These are phyloP conservation scores for Rhagoletis zephyria DNA, from an alignment of 1,140 invertebrate species.

Conservation along the genomic window DNA sequence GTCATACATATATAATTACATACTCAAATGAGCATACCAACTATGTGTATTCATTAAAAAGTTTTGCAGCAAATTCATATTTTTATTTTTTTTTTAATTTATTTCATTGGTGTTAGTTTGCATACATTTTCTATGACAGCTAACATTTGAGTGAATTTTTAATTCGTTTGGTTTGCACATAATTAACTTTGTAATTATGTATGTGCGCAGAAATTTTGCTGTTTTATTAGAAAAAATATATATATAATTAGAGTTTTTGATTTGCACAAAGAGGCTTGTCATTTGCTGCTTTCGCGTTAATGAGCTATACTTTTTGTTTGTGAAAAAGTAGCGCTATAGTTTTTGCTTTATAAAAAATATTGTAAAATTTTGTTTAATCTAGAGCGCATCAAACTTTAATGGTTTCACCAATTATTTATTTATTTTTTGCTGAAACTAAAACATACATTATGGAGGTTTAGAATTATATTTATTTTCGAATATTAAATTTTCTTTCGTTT, in stretches of 20 bases:
- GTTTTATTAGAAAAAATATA: background rate
- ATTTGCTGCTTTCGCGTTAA: background rate
- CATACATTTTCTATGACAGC: background rate
- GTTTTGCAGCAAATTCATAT: slow-evolving; percentile 11
- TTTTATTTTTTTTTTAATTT: background rate
- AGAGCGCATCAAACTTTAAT: too few relatives aligned
- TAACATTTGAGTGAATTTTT: background rate
- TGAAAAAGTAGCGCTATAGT: too few relatives aligned
- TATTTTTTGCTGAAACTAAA: too few relatives aligned
- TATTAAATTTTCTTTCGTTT: too few relatives aligned
- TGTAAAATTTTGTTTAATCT: too few relatives aligned
- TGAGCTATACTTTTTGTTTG: background rate
- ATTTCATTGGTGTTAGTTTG: background rate
- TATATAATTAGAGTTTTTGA: slow-evolving; percentile 5
- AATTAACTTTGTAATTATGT: slow-evolving; percentile 7
- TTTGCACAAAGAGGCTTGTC: background rate
- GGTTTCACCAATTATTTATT: too few relatives aligned
- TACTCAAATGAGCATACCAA: background rate
- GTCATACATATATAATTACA: background rate
- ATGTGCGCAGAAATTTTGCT: too few relatives aligned
- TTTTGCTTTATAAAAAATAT: too few relatives aligned
- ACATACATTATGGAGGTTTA: too few relatives aligned
- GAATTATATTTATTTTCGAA: too few relatives aligned
- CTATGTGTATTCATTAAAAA: slow-evolving; percentile 28
- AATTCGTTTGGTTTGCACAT: background rate